A percentile compares a stretch with the other conserved stretches of the same genome.
Conservation (phyloP, 1,140 invertebrate species). For the Drosophila rufa region DNA sequence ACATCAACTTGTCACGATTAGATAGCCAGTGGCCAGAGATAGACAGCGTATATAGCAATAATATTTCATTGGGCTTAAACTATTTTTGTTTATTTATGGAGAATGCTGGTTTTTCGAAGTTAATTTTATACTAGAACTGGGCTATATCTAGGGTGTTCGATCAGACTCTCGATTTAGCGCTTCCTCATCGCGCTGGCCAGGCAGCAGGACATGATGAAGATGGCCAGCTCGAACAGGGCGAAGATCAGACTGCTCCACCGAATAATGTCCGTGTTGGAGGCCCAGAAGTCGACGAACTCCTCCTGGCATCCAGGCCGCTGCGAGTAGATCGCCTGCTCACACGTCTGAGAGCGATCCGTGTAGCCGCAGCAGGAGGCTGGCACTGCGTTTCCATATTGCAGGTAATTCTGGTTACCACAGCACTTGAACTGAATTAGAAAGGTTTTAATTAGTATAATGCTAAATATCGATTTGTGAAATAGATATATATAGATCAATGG, state of each 20-base stretch:
- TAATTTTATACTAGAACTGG: slow-evolving; percentile 28
- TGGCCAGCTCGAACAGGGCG: slow-evolving; percentile 85
- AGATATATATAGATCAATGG: no score
- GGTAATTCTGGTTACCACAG: slow-evolving; percentile 86
- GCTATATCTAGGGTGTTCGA: slow-evolving; percentile 12
- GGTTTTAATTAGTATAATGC: neutral
- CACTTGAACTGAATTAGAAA: slow-evolving; percentile 86
- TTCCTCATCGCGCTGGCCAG: slow-evolving; percentile 87
- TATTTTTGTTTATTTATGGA: slow-evolving; percentile 43
- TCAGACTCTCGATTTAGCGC: slow-evolving; percentile 38
- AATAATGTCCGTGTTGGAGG: slow-evolving; percentile 86
- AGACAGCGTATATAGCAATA: slow-evolving; percentile 43
- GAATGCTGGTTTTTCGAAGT: slow-evolving; percentile 15
- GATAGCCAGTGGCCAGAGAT: slow-evolving; percentile 29
- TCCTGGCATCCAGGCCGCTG: slow-evolving; percentile 84
- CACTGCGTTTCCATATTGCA: slow-evolving; percentile 82
- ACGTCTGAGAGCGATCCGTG: slow-evolving; percentile 63
- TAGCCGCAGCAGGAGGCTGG: slow-evolving; percentile 85
- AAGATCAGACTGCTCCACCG: slow-evolving; percentile 89
- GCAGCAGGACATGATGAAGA: slow-evolving; percentile 74
- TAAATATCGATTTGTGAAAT: neutral
- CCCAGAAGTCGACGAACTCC: slow-evolving; percentile 85
- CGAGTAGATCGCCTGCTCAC: slow-evolving; percentile 62
- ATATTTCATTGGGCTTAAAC: slow-evolving; percentile 47
- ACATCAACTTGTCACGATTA: slow-evolving; percentile 37